Percentiles rank a stretch among this genome's conserved stretches.
Conservation (phyloP, 2,888 invertebrate species). For the Leptothorax acervorum region DNA sequence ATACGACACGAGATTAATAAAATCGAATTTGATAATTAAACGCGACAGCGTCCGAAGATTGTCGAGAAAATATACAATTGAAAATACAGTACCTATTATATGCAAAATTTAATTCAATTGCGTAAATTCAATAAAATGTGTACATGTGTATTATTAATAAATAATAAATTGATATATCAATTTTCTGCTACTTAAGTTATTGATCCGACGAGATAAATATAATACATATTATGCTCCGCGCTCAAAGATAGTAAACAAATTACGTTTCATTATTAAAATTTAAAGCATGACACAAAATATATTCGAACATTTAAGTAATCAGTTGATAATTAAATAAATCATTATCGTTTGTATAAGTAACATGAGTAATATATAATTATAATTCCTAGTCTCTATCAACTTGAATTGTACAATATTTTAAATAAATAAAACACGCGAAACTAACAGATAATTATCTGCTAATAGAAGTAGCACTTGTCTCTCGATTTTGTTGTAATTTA, state of each 20-base stretch:
- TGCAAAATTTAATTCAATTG: background rate
- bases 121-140: background rate
- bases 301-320: background rate
- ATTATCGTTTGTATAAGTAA: background rate
- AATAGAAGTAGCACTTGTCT: background rate
- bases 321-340: background rate
- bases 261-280: background rate
- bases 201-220: background rate
- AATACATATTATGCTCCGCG: background rate
- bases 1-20: background rate
- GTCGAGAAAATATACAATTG: background rate
- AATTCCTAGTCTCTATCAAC: background rate
- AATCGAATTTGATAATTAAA: background rate
- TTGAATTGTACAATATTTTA: background rate
- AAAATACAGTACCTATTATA: background rate
- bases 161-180: conserved; percentile 6
- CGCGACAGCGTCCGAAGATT: background rate
- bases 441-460: background rate
- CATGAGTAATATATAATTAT: background rate
- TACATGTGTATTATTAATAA: background rate
- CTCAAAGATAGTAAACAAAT: background rate
- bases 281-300: background rate
- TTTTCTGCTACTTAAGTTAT: background rate
- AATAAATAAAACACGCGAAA: background rate
- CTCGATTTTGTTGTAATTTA: background rate